A percentile compares a stretch with the other conserved stretches of the same genome.
These are phyloP conservation scores for Danaus plexippus DNA, from an alignment of 1,140 invertebrate species.

Conservation along the genomic window DNA sequence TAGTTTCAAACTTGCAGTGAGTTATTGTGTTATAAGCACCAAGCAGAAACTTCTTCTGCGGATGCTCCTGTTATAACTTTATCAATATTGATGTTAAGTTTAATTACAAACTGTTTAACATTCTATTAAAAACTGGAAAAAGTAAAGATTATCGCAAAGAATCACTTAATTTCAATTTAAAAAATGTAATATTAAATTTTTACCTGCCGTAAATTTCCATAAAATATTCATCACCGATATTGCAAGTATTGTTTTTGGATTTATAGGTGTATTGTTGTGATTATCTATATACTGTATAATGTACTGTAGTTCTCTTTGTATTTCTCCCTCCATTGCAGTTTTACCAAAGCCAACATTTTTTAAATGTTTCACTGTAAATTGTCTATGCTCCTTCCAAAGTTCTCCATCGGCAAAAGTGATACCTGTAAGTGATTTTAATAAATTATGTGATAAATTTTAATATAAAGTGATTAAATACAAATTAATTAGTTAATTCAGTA, in stretches of 20 bases:
- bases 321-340: slow-evolving; percentile 79
- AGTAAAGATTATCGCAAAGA: too few species aligned
- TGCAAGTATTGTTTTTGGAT: slow-evolving; percentile 67
- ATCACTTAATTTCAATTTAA: too few species aligned
- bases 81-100: too few species aligned
- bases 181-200: too few species aligned
- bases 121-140: too few species aligned
- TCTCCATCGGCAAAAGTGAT: slow-evolving; percentile 84
- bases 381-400: slow-evolving; percentile 82
- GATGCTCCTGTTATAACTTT: too few species aligned
- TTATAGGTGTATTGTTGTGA: slow-evolving; percentile 48
- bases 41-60: background rate
- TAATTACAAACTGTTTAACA: too few species aligned
- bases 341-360: slow-evolving; percentile 84
- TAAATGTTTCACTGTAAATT: slow-evolving; percentile 81
- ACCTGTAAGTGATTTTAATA: slow-evolving; percentile 42
- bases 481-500: too few species aligned
- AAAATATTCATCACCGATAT: slow-evolving; percentile 81
- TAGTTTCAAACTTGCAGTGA: background rate
- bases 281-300: slow-evolving; percentile 68
- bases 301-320: slow-evolving; percentile 76
- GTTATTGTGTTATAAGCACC: background rate
- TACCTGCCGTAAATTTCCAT: slow-evolving; percentile 81
- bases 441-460: slow-evolving; percentile 8
- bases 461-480: background rate